A percentile compares a stretch with the other conserved stretches of the same genome.
Evolutionary conservation across 2,888 invertebrate species (phyloP).

Genomic region (Eilema depressum): DNA sequence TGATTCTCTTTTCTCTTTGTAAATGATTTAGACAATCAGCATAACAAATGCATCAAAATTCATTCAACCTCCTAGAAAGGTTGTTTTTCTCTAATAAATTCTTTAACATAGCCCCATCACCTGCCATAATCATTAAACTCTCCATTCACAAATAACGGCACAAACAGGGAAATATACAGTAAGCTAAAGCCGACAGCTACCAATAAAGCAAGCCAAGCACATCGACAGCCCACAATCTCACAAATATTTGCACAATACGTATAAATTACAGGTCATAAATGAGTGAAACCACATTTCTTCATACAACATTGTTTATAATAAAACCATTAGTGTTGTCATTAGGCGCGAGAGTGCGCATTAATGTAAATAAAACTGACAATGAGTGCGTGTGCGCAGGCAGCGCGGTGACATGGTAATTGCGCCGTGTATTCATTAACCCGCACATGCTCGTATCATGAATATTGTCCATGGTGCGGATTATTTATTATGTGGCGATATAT

Average conservation of each 20-base stretch:
- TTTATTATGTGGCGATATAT: not conserved
- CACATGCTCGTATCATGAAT: constrained; percentile 8
- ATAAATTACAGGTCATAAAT: constrained; percentile 17
- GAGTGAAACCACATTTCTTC: constrained; percentile 21
- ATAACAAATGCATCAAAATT: too few relatives aligned
- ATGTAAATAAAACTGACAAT: constrained; percentile 43
- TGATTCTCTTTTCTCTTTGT: too few relatives aligned
- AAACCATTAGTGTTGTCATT: constrained; percentile 25
- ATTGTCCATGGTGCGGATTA: not conserved
- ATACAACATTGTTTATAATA: constrained; percentile 31
- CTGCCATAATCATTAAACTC: not conserved
- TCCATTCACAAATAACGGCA: not conserved
- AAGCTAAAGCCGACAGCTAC: too few relatives aligned
- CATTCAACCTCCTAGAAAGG: too few relatives aligned
- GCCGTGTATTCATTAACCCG: constrained; percentile 22
- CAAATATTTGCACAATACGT: constrained; percentile 26
- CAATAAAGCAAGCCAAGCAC: constrained; percentile 8
- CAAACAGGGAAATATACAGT: not conserved
- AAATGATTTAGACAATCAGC: too few relatives aligned
- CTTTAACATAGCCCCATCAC: not conserved
- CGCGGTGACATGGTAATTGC: constrained; percentile 29
- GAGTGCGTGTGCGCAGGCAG: constrained; percentile 27
- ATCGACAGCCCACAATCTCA: constrained; percentile 14
- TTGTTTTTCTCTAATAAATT: not conserved
- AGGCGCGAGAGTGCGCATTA: constrained; percentile 32